phyloP scores from a whole-genome alignment of 2,888 invertebrate species.

The Chaetogeoica ovagalla region DNA sequence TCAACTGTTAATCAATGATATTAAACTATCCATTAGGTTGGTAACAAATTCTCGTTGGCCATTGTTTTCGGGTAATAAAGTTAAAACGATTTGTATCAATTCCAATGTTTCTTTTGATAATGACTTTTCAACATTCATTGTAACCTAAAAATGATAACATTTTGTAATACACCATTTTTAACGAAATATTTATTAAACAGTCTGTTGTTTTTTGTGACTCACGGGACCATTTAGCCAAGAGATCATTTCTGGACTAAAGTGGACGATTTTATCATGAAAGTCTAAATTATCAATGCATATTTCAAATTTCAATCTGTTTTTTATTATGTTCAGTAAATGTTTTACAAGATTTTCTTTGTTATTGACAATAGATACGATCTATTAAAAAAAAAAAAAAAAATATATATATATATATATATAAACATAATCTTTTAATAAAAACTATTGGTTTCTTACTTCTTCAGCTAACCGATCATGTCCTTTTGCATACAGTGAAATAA shows the following conservation, averaged over 20 bases:
- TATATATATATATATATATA: not conserved
- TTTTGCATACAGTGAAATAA: conserved; percentile 66
- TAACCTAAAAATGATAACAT: conserved; percentile 16
- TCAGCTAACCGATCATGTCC: conserved; percentile 67
- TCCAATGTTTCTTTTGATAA: conserved; percentile 37
- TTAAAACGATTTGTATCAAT: conserved; percentile 34
- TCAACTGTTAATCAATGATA: conserved; percentile 21
- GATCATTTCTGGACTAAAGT: conserved; percentile 48
- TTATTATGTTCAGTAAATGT: conserved; percentile 77
- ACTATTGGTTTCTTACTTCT: conserved; percentile 61
- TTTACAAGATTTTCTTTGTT: conserved; percentile 63
- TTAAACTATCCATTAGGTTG: conserved; percentile 44
- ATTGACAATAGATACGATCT: conserved; percentile 53
- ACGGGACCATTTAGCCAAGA: conserved; percentile 38
- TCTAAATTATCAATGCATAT: conserved; percentile 63
- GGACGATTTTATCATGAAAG: conserved; percentile 38
- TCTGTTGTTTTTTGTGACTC: not conserved
- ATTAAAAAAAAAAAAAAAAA: conserved; percentile 47
- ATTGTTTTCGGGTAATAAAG: conserved; percentile 37
- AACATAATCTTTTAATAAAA: not conserved
- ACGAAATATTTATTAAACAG: not conserved
- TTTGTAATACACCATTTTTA: not conserved
- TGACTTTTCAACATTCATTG: conserved; percentile 35
- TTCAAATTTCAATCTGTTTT: conserved; percentile 73
- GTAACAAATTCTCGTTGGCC: conserved; percentile 35